These are phyloP conservation scores for Rhamphomyia laevipes DNA, from an alignment of 2,888 invertebrate genomes.

Conservation along the genomic window DNA sequence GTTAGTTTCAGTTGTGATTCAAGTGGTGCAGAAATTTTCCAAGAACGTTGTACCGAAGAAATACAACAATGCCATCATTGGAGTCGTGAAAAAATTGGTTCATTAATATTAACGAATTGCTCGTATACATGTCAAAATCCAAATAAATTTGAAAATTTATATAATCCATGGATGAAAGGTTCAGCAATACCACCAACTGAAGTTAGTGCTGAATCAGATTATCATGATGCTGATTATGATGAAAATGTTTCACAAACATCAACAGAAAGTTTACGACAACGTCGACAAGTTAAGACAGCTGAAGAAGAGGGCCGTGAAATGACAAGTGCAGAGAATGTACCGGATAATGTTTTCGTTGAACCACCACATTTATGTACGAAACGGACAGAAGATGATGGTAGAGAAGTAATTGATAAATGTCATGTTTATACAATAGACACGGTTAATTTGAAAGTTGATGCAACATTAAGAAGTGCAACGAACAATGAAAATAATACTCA, in stretches of 20 bases:
- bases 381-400: slow-evolving; percentile 19
- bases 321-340: slow-evolving; percentile 21
- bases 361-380: slow-evolving; percentile 50
- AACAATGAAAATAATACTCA: slow-evolving; percentile 33
- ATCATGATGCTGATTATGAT: slow-evolving; percentile 30
- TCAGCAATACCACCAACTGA: slow-evolving; percentile 28
- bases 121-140: slow-evolving; percentile 54
- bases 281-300: slow-evolving; percentile 13
- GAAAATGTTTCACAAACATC: slow-evolving; percentile 30
- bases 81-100: slow-evolving; percentile 50
- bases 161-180: slow-evolving; percentile 31
- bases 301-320: slow-evolving; percentile 21
- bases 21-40: slow-evolving; percentile 56
- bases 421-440: slow-evolving; percentile 50
- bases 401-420: slow-evolving; percentile 35
- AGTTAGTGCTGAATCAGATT: slow-evolving; percentile 30
- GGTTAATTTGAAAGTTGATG: slow-evolving; percentile 40
- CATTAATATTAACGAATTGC: slow-evolving; percentile 54
- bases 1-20: slow-evolving; percentile 62
- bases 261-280: slow-evolving; percentile 25
- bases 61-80: slow-evolving; percentile 52
- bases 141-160: slow-evolving; percentile 33
- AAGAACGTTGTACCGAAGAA: slow-evolving; percentile 57
- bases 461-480: slow-evolving; percentile 42
- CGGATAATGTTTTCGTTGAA: slow-evolving; percentile 29